Conservation (phyloP, 2,113 vertebrate species). For the Anthoscopus minutus region DNA sequence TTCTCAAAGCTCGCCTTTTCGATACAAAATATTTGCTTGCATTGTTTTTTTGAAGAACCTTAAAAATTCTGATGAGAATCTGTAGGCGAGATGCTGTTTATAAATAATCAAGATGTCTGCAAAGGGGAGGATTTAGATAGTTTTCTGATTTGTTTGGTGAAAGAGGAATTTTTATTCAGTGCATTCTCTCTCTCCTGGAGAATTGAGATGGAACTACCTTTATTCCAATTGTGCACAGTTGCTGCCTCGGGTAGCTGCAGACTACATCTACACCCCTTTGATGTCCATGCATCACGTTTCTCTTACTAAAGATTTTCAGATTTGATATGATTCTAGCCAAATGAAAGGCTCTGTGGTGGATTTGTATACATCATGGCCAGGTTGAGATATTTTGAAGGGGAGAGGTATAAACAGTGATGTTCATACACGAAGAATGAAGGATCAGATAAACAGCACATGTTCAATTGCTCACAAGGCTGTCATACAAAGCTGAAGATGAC, state of each 20-base stretch:
- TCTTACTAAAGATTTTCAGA: not conserved
- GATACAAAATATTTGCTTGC: not conserved
- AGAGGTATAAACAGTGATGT: not conserved
- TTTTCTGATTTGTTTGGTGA: not conserved
- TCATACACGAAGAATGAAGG: not conserved
- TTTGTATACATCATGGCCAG: not conserved
- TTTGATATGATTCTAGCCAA: not conserved
- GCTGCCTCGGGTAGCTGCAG: not conserved
- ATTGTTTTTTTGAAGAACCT: not conserved
- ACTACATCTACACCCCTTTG: not conserved
- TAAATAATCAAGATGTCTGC: not conserved
- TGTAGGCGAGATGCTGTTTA: not conserved
- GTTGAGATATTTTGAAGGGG: not conserved
- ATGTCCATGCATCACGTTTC: accelerated
- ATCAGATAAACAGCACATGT: conserved; percentile 7
- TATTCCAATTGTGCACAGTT: not conserved
- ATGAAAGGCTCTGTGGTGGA: not conserved
- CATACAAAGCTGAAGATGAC: not conserved
- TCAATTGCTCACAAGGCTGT: not conserved
- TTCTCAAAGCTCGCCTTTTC: not conserved
- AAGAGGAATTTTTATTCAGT: not conserved
- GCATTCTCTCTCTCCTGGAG: not conserved
- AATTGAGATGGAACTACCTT: not conserved
- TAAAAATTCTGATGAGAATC: not conserved
- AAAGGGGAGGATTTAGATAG: not conserved